phyloP scores from a whole-genome alignment of 1,140 invertebrate genomes.

The Microvelia longipes region DNA sequence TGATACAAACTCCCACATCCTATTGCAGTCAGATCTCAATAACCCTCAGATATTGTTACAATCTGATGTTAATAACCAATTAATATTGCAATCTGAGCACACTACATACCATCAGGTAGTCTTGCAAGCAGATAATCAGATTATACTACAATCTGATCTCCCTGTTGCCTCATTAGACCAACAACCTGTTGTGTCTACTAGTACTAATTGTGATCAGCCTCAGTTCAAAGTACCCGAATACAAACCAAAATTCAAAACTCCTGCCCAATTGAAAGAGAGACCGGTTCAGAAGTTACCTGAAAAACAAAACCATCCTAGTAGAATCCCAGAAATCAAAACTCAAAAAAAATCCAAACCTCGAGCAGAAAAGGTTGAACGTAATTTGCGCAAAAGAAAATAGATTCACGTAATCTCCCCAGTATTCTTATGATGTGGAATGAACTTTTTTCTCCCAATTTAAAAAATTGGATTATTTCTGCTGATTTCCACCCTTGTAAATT shows the following conservation, averaged over 20 bases:
- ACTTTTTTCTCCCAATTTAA: no score
- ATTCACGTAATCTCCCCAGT: not conserved
- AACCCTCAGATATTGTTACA: no score
- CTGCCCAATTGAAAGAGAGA: conserved; percentile 7
- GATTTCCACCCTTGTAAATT: no score
- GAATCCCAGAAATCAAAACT: not conserved
- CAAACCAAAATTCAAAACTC: conserved; percentile 6
- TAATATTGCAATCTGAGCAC: no score
- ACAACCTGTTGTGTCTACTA: not conserved
- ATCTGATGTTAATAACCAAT: no score
- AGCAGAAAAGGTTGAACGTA: not conserved
- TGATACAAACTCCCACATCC: not conserved
- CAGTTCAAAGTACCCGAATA: not conserved
- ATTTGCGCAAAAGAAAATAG: not conserved
- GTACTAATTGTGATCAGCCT: not conserved
- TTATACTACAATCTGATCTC: not conserved
- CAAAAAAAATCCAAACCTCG: not conserved
- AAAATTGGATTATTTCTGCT: no score
- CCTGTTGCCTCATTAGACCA: not conserved
- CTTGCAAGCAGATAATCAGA: not conserved
- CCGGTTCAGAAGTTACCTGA: not conserved
- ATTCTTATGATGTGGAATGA: no score
- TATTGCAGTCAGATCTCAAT: not conserved
- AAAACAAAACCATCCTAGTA: not conserved
- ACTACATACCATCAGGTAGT: not conserved